These are phyloP conservation scores for Sarotherodon lohbergeri DNA, from an alignment of 2,113 vertebrate species.

Conservation along the genomic window DNA sequence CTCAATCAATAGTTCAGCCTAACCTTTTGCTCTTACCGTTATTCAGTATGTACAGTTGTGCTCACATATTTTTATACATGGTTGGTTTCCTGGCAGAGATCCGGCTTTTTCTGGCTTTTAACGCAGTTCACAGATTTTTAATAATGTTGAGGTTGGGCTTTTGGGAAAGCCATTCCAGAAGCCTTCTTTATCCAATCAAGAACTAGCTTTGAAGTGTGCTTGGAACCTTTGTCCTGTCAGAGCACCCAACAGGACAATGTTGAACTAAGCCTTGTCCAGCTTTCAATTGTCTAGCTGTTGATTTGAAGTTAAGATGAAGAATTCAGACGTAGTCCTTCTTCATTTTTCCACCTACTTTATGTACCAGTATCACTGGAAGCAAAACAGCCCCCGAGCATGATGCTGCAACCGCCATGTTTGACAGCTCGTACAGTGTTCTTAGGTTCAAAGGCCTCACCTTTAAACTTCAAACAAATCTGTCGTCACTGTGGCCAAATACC, in stretches of 20 bases:
- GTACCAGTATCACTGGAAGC: background rate
- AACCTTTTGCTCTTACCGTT: background rate
- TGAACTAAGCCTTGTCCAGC: background rate
- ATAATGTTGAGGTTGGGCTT: background rate
- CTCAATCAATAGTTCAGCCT: background rate
- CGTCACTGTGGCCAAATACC: background rate
- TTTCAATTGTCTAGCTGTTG: background rate
- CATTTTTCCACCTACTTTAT: background rate
- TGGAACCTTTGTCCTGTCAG: background rate
- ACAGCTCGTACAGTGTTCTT: background rate
- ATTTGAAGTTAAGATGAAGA: background rate
- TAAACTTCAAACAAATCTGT: background rate
- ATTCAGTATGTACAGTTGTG: background rate
- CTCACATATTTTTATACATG: background rate
- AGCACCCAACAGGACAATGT: background rate
- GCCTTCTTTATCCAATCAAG: background rate
- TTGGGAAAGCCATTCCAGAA: background rate
- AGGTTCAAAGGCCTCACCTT: background rate
- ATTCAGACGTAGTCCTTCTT: background rate
- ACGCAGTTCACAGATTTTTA: background rate
- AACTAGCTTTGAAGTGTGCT: background rate
- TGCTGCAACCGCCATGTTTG: background rate
- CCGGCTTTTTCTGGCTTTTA: background rate
- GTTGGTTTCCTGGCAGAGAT: background rate
- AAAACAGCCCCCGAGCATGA: background rate